Percentiles rank a stretch among this genome's conserved stretches.
Evolutionary conservation across 2,113 vertebrate genomes (phyloP).

Genomic region (Catharus bicknelli): DNA sequence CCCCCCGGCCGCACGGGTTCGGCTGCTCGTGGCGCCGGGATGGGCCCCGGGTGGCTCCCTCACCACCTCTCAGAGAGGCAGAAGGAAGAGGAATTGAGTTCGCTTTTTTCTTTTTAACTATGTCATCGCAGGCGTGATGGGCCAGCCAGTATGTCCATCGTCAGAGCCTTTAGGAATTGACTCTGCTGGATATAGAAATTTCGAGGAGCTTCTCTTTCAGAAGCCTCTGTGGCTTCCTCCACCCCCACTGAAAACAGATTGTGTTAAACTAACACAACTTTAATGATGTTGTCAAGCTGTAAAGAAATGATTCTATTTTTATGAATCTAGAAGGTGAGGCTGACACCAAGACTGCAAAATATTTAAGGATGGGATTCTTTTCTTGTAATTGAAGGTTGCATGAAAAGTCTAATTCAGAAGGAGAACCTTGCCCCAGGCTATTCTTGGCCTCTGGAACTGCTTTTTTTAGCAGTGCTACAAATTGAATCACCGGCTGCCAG

Average conservation of each 20-base stretch:
- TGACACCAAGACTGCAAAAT: neutral
- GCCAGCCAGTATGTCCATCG: neutral
- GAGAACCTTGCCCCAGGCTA: neutral
- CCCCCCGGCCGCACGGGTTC: rapidly evolving
- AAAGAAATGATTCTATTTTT: neutral
- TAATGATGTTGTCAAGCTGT: neutral
- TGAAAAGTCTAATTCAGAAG: neutral
- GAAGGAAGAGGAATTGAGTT: neutral
- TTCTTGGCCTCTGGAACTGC: conserved; percentile 32
- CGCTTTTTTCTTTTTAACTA: neutral
- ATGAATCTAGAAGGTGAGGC: neutral
- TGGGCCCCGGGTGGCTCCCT: too few relatives aligned
- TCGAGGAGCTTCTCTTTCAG: neutral
- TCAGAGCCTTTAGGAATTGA: neutral
- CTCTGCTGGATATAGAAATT: neutral
- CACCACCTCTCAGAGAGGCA: rapidly evolving
- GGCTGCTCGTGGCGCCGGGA: neutral
- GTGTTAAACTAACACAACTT: neutral
- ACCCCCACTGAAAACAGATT: neutral
- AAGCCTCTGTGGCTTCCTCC: neutral
- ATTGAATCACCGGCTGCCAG: conserved; percentile 25
- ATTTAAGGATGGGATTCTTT: neutral
- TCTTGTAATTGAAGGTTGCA: conserved; percentile 15
- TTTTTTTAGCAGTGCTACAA: conserved; percentile 38
- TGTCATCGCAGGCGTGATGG: neutral